Evolutionary conservation across 2,113 vertebrate genomes (phyloP), one percentile per base, ranked within the genome.

Genomic region (rat (Rattus norvegicus)): DNA sequence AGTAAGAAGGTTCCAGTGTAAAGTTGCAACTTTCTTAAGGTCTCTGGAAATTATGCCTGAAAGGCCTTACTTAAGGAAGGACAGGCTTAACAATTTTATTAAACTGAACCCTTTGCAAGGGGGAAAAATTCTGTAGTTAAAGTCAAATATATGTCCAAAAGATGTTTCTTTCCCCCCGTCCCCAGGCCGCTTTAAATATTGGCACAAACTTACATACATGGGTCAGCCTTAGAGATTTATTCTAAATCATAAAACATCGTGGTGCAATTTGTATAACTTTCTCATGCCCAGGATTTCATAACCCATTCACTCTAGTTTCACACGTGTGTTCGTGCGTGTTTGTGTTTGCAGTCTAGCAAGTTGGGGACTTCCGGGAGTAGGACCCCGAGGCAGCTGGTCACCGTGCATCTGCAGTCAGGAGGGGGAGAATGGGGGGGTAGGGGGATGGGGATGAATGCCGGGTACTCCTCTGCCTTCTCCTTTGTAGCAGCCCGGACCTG

Each of bases 101-200:
- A 84, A 81, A 88, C 30, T 33, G 2, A 96, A 47, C 59, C 24
- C 69, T 84, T 96, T 16, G 0, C 63, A 89, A 79, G 43, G 63
- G 52, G 13, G 36, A 90, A 43, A 63, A 69, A 96, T 97, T 96
- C 85, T 65, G 81, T 91, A 14, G 61, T 0, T 12, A 7, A 77
- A 87, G 85, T 96, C 95, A 93, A 88, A 36, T 56, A 22, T 80
- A 20, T 80, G 24, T 84, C n/a, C 63, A 61, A 98, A 98, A 97
- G 96, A 95, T 98, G 96, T 96, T 97, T 94, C 73, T 91, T 94
- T 7, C 91, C 3, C 39, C 16, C 73, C 73, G 13, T 36, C 30
- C 14, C 83, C 92, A 39, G 10, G 19, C 19, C 36, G 84, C 77
- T 95, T 7, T 13, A 69, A 56, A 75, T 76, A 19, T 33, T 94